Base-by-base conservation (phyloP, 2,888 invertebrate genomes). In the Melinaea menophilus region DNA sequence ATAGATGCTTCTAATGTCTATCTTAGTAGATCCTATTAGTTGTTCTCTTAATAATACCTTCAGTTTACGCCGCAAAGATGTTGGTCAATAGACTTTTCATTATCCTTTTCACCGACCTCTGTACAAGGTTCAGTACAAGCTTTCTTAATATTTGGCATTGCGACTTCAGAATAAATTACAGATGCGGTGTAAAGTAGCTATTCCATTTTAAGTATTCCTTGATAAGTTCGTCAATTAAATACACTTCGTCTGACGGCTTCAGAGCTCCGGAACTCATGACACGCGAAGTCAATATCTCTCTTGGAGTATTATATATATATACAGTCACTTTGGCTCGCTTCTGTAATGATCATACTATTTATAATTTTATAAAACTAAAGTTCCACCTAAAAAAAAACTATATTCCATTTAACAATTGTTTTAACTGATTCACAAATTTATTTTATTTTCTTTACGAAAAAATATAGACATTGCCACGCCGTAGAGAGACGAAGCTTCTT, bases 131-230 rank as follows among this genome's bases (percentile, higher is more conserved):
- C 82, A 1, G 73, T 48, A 57, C 90, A 78, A 0, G 77, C 66
- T 59, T 77, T 80, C 66, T 80, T 85, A 0, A 75, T 73, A 1
- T 70, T 72, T 0, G 86, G 77, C 80, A 90, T 75, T 0, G 78
- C 81, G 2, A 90, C 85, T 68, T 90, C 93, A 55, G 93, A 88
- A 37, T 80, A 74, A 81, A 93, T 84, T 37, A 93, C 92, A 0
- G 90, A 91, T 0, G 91, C 87, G 0, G 94, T 92, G 70, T 94
- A 94, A 35, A 93, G 71, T 94, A 95, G 0, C 94, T 94, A 71
- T 94, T 94, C 94, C 94, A 95, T 70, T 92, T 91, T 3, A 95
- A 79, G 75, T 94, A 95, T 76, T 95, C 94, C 64, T 93, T 82
- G 4, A 95, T 89, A 0, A 95, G 82, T 75, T 94, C 93, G 72